A percentile compares a stretch with the other conserved stretches of the same genome.
Evolutionary conservation across 2,113 vertebrate species (phyloP).

Genomic region (Seriola quinqueradiata): DNA sequence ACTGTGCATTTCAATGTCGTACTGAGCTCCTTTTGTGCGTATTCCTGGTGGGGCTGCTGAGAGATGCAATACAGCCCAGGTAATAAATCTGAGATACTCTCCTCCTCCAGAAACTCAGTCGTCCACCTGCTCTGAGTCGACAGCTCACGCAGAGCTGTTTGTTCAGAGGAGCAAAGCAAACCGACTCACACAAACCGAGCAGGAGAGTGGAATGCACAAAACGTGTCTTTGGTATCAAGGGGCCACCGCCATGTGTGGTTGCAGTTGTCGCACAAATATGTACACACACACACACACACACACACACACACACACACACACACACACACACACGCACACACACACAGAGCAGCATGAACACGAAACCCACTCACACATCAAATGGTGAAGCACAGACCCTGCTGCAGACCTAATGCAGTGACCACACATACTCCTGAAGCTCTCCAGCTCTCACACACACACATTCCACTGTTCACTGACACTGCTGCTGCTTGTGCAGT

Average conservation of each 20-base stretch:
- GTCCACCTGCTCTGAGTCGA: constrained; percentile 49
- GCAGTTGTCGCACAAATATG: constrained; percentile 37
- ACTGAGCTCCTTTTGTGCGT: constrained; percentile 36
- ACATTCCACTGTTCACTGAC: not conserved
- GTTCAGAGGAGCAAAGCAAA: constrained; percentile 39
- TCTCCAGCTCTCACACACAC: constrained; percentile 8
- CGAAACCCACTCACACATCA: constrained; percentile 45
- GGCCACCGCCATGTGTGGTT: constrained; percentile 42
- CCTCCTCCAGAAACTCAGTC: constrained; percentile 28
- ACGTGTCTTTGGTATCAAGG: constrained; percentile 24
- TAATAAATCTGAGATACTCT: constrained; percentile 63
- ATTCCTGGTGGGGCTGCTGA: constrained; percentile 36
- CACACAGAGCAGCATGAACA: constrained; percentile 10
- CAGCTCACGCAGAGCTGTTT: constrained; percentile 46
- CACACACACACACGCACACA: not conserved
- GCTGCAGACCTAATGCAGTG: constrained; percentile 70
- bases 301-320: not conserved
- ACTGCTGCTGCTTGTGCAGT: constrained; percentile 8
- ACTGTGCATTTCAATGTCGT: constrained; percentile 22
- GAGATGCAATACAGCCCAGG: constrained; percentile 53
- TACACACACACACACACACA: constrained; percentile 5
- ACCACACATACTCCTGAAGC: constrained; percentile 23
- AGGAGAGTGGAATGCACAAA: constrained; percentile 3
- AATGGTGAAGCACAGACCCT: constrained; percentile 31
- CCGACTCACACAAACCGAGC: not conserved